These are phyloP conservation scores for Promerops cafer DNA, from an alignment of 2,113 vertebrate species.

Conservation along the genomic window DNA sequence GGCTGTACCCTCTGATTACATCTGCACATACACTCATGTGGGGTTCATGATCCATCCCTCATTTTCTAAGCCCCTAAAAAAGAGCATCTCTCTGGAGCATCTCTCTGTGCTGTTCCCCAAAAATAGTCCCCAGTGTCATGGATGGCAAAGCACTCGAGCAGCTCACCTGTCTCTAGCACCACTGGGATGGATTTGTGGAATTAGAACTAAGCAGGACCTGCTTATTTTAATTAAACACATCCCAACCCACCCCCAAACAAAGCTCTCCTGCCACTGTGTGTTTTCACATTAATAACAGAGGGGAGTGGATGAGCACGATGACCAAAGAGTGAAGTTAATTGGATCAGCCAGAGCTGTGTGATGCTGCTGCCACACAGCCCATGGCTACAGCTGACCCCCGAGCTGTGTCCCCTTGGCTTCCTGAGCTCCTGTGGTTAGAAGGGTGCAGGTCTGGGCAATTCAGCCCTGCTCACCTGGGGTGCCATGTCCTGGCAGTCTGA, in stretches of 20 bases:
- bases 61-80: background rate
- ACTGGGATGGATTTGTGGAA: background rate
- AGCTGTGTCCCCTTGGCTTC: background rate
- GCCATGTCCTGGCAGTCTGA: background rate
- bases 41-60: background rate
- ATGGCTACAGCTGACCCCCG: background rate
- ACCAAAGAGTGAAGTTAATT: background rate
- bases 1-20: background rate
- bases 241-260: background rate
- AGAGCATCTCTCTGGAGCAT: background rate
- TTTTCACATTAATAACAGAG: background rate
- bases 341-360: background rate
- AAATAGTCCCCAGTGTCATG: background rate
- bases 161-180: background rate
- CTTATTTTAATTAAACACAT: background rate
- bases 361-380: background rate
- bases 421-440: background rate
- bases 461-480: background rate
- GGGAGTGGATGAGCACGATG: background rate
- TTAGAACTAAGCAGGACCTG: background rate
- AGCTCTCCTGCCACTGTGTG: background rate
- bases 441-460: background rate
- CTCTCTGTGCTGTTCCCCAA: background rate
- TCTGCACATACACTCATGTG: accelerated
- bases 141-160: accelerated